A percentile compares a stretch with the other conserved stretches of the same genome.
Conservation (phyloP, 2,888 invertebrate species). For the Automeris io region DNA sequence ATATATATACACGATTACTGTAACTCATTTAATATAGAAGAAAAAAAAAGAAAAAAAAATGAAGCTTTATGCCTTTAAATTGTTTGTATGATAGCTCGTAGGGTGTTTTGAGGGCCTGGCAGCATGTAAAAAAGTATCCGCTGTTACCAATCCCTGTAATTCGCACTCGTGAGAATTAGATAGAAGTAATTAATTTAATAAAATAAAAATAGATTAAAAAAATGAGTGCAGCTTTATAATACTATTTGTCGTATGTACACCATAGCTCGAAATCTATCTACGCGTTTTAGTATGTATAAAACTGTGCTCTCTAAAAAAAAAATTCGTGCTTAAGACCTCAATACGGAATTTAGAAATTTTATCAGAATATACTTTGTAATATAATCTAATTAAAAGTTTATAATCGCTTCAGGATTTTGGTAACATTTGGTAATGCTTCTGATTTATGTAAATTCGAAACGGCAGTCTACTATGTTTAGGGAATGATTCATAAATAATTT, state of each 20-base stretch:
- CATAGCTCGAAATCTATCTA: conserved; percentile 4
- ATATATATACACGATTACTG: conserved; percentile 74
- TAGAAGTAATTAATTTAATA: conserved; percentile 54
- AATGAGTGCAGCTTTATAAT: conserved; percentile 33
- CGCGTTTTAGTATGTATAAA: conserved; percentile 16
- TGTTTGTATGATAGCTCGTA: conserved; percentile 68
- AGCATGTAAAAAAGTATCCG: conserved; percentile 53
- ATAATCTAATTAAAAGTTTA: conserved; percentile 35
- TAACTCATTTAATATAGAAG: conserved; percentile 66
- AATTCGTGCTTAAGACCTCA: conserved; percentile 62
- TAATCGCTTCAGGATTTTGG: conserved; percentile 54
- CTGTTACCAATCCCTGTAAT: conserved; percentile 43
- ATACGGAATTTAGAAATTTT: conserved; percentile 49
- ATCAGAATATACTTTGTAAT: conserved; percentile 36
- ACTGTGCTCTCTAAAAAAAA: conserved; percentile 35
- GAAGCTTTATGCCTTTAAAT: conserved; percentile 73
- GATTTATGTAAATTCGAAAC: conserved; percentile 29
- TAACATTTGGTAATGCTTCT: conserved; percentile 54
- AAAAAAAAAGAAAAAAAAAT: conserved; percentile 59
- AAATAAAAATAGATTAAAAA: conserved; percentile 41
- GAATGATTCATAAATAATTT: conserved; percentile 27
- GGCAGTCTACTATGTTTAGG: conserved; percentile 35
- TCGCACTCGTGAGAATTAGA: conserved; percentile 65
- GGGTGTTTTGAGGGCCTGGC: conserved; percentile 50
- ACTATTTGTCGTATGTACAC: conserved; percentile 14